Base-by-base conservation (phyloP, 2,888 invertebrate genomes). In the Gisinianus flammeolus region DNA sequence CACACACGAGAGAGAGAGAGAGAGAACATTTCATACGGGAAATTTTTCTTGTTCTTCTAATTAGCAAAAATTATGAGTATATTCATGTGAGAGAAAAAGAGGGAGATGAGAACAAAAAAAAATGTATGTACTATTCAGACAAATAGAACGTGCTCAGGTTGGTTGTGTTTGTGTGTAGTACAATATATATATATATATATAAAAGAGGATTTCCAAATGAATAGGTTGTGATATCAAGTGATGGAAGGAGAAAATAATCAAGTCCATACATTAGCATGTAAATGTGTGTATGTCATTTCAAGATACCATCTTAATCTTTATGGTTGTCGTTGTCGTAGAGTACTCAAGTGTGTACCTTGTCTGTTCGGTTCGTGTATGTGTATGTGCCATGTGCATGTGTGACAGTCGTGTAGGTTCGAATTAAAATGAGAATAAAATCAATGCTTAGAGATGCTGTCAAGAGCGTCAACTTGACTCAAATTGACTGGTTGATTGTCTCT, bases 301-400 rank as follows among this genome's bases (percentile, higher is more conserved):
- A 67, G 67, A 67, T 67, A 67, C 19, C 67, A 35, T 67, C 67
- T 35, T 67, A 67, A 67, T 67, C 67, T 67, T 33, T 67, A 67
- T 67, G 33, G 28, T 67, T 62, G 62, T 62, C 62, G 12, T 26
- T 26, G 44, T 44, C 12, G 62, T 28, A 62, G 54, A 44, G 44
- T 44, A 44, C 44, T 44, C n/a, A n/a, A n/a, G n/a, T n/a, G n/a
- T n/a, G n/a, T n/a, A n/a, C n/a, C n/a, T n/a, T n/a, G n/a, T n/a
- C n/a, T n/a, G n/a, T n/a, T n/a, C n/a, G n/a, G n/a, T n/a, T n/a
- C n/a, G n/a, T n/a, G n/a, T 54, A 54, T 19, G n/a, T 54, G 54
- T 54, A 54, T 16, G 16, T 54, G n/a, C n/a, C 54, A 54, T 54
- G 54, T 54, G n/a, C 19, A 54, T 54, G n/a, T 8, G 6, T 16